These are phyloP conservation scores for Pangasius larnaudii DNA, from an alignment of 2,797 vertebrate genomes.

Conservation along the genomic window DNA sequence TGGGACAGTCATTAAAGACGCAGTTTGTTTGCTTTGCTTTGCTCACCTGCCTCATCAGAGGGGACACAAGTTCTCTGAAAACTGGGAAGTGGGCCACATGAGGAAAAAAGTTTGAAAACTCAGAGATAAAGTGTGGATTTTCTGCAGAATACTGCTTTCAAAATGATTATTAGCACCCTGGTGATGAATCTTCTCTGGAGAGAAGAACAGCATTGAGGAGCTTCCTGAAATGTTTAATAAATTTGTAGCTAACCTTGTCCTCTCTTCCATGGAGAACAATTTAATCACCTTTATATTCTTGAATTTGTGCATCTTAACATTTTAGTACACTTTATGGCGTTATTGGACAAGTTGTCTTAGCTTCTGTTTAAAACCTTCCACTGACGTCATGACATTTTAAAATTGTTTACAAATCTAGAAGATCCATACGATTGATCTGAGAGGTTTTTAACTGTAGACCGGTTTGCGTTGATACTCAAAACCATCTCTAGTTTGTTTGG, in stretches of 20 bases:
- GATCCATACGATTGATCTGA: not conserved
- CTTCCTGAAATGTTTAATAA: not conserved
- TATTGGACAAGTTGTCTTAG: not conserved
- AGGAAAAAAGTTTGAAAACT: not conserved
- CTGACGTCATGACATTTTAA: not conserved
- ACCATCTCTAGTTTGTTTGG: not conserved
- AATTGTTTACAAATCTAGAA: not conserved
- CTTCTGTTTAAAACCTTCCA: not conserved
- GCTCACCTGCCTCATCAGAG: not conserved
- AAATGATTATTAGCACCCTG: not conserved
- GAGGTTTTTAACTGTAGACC: not conserved
- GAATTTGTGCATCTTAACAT: not conserved
- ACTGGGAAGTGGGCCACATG: not conserved
- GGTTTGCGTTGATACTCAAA: not conserved
- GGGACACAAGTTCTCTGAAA: not conserved
- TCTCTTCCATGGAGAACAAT: not conserved
- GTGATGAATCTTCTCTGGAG: not conserved
- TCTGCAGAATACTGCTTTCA: not conserved
- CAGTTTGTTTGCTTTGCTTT: constrained; percentile 5
- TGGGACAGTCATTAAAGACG: not conserved
- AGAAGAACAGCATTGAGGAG: not conserved
- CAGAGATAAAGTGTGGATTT: not conserved
- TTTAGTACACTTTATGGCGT: not conserved
- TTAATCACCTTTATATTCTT: not conserved
- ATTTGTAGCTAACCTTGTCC: not conserved